Evolutionary conservation across 2,888 invertebrate genomes (phyloP).

Genomic region (Lasioglossum calceatum): DNA sequence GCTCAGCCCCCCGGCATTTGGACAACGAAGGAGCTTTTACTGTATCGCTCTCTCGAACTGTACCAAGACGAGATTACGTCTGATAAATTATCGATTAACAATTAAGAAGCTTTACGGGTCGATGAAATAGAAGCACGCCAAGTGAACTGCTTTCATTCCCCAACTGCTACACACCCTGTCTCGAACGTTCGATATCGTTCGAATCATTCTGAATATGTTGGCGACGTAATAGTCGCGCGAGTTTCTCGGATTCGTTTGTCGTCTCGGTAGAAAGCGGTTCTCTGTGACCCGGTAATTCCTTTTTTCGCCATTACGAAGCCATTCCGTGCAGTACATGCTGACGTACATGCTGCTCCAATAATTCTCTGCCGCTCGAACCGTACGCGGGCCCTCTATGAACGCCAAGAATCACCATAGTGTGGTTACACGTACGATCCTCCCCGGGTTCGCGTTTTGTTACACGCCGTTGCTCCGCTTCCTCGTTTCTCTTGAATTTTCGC

Average conservation of each 20-base stretch:
- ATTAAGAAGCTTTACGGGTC: background rate
- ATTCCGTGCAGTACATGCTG: background rate
- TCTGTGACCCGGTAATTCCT: background rate
- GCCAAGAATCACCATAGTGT: background rate
- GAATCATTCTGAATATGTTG: background rate
- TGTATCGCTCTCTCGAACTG: background rate
- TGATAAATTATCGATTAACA: slow-evolving; percentile 1
- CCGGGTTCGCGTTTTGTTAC: background rate
- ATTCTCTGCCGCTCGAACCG: background rate
- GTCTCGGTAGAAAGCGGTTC: background rate
- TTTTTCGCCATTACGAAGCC: background rate
- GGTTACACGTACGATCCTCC: background rate
- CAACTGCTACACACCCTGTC: background rate
- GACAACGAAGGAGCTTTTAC: too few relatives aligned
- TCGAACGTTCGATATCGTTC: background rate
- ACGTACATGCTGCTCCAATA: background rate
- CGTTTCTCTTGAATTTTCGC: slow-evolving; percentile 13
- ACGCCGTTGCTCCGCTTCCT: slow-evolving; percentile 11
- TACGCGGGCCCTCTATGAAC: background rate
- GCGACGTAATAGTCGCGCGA: background rate
- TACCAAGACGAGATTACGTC: background rate
- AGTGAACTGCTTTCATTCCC: background rate
- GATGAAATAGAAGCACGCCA: background rate
- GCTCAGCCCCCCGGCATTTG: too few relatives aligned
- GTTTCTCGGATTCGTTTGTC: background rate